A percentile compares a stretch with the other conserved stretches of the same genome.
These are phyloP conservation scores for Nemotelus nigrinus DNA, from an alignment of 2,888 invertebrate genomes.

Conservation along the genomic window DNA sequence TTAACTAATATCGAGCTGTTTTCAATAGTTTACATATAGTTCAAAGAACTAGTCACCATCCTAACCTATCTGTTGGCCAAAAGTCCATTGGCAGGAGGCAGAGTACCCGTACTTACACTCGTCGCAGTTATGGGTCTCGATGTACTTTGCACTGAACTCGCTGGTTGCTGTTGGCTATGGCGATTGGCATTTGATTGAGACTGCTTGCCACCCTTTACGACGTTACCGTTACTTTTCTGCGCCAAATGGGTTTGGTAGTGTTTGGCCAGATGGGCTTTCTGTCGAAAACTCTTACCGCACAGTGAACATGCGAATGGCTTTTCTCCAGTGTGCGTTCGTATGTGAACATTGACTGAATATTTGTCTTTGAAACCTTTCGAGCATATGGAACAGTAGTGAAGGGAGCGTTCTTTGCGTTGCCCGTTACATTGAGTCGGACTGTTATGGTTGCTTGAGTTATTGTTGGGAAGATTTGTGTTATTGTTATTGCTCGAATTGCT, in stretches of 20 bases:
- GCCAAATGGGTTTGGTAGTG: slow-evolving; percentile 94
- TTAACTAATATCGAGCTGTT: no score
- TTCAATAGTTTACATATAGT: no score
- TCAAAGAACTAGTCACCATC: no score
- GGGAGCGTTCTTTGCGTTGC: slow-evolving; percentile 84
- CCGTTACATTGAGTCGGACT: slow-evolving; percentile 69
- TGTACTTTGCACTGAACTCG: slow-evolving; percentile 45
- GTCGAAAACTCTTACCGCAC: slow-evolving; percentile 92
- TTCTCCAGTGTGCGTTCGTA: slow-evolving; percentile 97
- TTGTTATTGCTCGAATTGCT: slow-evolving; percentile 55
- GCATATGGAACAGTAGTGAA: slow-evolving; percentile 93
- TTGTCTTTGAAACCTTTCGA: slow-evolving; percentile 95
- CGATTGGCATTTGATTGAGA: slow-evolving; percentile 35
- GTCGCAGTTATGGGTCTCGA: slow-evolving; percentile 51
- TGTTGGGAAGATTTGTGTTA: slow-evolving; percentile 56
- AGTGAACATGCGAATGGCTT: slow-evolving; percentile 95
- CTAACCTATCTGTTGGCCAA: slow-evolving; percentile 62
- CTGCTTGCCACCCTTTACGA: slow-evolving; percentile 67
- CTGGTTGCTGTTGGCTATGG: slow-evolving; percentile 48
- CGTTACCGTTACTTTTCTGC: slow-evolving; percentile 77
- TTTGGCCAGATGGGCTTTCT: slow-evolving; percentile 91
- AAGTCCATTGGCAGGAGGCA: slow-evolving; percentile 62
- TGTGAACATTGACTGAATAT: slow-evolving; percentile 97
- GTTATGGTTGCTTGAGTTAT: slow-evolving; percentile 59
- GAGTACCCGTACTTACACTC: slow-evolving; percentile 25